A percentile compares a stretch with the other conserved stretches of the same genome.
phyloP scores from a whole-genome alignment of 64 coral and sea anemone species.

The Pocillopora verrucosa region DNA sequence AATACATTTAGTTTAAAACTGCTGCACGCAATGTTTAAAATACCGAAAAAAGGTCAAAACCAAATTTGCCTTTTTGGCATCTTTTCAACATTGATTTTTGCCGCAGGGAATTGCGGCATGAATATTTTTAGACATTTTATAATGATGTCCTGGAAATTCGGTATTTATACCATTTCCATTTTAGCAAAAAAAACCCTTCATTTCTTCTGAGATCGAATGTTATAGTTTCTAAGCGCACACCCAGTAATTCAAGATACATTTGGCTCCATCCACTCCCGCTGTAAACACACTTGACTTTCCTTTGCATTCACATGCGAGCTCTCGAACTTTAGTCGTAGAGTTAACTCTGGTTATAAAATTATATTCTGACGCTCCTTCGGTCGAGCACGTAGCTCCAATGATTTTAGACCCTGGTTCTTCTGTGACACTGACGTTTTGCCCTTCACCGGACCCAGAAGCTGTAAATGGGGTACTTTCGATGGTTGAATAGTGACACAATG shows the following conservation, averaged over 20 bases:
- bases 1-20: no score
- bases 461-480: slow-evolving; percentile 1
- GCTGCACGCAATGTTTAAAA: no score
- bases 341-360: slow-evolving; percentile 29
- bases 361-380: slow-evolving; percentile 21
- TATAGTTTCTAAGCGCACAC: neutral
- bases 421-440: slow-evolving; percentile 9
- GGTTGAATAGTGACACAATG: slow-evolving; percentile 29
- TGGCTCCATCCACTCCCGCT: neutral
- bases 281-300: neutral
- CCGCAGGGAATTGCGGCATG: no score
- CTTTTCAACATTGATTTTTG: neutral
- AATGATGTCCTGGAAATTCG: no score
- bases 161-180: no score
- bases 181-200: neutral
- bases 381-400: slow-evolving; percentile 36
- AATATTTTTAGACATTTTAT: no score
- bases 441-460: neutral
- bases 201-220: neutral
- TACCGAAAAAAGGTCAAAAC: no score
- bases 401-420: slow-evolving; percentile 21
- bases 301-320: slow-evolving; percentile 34
- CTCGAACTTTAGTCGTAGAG: neutral
- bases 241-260: slow-evolving; percentile 61
- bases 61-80: neutral